Percentiles rank a stretch among this genome's conserved stretches.
These are phyloP conservation scores for Megaceryle alcyon DNA, from an alignment of 2,797 vertebrate genomes.

Conservation along the genomic window DNA sequence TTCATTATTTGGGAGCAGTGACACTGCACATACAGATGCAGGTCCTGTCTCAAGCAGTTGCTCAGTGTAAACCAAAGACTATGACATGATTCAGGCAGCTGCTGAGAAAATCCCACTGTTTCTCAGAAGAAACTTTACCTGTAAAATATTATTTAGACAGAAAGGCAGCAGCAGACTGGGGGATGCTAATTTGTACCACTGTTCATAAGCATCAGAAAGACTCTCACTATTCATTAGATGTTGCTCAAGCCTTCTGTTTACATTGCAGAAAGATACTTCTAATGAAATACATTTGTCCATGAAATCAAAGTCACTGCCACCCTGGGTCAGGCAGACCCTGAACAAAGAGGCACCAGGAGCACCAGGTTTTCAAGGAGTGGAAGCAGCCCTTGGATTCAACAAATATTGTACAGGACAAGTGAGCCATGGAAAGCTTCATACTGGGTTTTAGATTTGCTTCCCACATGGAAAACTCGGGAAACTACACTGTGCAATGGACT, in stretches of 20 bases:
- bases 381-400: not conserved
- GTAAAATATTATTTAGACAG: constrained; percentile 16
- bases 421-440: not conserved
- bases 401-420: not conserved
- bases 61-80: constrained; percentile 40
- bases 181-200: constrained; percentile 22
- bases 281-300: not conserved
- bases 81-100: constrained; percentile 41
- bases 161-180: not conserved
- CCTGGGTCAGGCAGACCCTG: not conserved
- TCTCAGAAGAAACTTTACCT: constrained; percentile 45
- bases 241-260: not conserved
- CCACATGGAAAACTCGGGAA: not conserved
- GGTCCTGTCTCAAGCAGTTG: constrained; percentile 17
- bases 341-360: not conserved
- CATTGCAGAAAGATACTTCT: not conserved
- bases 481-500: not conserved
- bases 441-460: not conserved
- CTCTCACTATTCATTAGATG: not conserved
- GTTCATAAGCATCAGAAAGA: not conserved
- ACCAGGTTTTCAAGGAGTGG: not conserved
- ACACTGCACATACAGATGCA: not conserved
- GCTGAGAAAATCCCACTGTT: constrained; percentile 24
- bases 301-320: not conserved
- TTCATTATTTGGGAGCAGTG: not conserved